Conservation (phyloP, 2,113 vertebrate genomes). For the Asarcornis scutulata region DNA sequence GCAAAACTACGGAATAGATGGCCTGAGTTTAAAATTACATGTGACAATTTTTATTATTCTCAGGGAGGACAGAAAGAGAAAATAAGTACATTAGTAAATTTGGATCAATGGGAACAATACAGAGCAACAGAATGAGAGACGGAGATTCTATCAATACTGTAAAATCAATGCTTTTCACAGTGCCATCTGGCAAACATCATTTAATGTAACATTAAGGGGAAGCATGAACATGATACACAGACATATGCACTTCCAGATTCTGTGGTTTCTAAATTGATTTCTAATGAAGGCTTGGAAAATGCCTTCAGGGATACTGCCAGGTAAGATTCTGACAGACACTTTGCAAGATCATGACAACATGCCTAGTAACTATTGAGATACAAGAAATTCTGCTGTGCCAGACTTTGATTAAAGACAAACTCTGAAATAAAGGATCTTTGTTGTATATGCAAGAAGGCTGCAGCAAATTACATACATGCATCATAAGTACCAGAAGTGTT, state of each 20-base stretch:
- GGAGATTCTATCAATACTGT: neutral
- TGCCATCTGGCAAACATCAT: neutral
- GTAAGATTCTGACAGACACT: neutral
- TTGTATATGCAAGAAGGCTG: neutral
- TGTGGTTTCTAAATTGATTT: neutral
- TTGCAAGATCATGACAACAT: neutral
- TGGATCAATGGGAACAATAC: neutral
- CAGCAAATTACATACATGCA: neutral
- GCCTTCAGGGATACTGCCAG: neutral
- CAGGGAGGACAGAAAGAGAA: neutral
- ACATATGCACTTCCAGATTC: neutral
- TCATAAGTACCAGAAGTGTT: slow-evolving; percentile 26
- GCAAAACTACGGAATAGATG: neutral
- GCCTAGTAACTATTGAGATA: neutral
- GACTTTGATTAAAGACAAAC: neutral
- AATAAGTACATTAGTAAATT: neutral
- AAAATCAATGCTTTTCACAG: neutral
- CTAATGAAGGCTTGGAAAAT: neutral
- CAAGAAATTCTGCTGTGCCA: neutral
- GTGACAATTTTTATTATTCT: neutral
- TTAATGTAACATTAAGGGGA: neutral
- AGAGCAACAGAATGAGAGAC: neutral
- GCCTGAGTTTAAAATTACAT: neutral
- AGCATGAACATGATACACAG: neutral
- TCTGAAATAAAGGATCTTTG: neutral